Conservation (phyloP, 1,140 invertebrate genomes). For the Bombus waltoni region DNA sequence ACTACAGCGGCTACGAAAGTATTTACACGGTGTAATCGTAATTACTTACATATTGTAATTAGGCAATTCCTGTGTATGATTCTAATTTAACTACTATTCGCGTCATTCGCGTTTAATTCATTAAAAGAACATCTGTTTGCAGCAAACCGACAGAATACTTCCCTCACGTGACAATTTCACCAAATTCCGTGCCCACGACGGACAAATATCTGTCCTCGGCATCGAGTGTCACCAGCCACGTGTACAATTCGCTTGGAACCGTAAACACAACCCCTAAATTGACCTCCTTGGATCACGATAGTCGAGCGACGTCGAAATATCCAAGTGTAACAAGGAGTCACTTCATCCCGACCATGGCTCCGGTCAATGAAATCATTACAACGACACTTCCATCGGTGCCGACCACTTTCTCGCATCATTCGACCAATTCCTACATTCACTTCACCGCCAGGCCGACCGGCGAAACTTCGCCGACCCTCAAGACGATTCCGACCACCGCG, state of each 20-base stretch:
- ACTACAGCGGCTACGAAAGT: no score
- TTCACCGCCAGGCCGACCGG: constrained; percentile 46
- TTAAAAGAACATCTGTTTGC: not conserved
- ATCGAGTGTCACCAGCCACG: constrained; percentile 76
- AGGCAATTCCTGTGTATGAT: no score
- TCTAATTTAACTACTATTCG: no score
- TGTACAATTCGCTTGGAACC: constrained; percentile 72
- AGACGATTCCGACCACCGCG: constrained; percentile 36
- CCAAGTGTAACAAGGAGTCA: constrained; percentile 60
- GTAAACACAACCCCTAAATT: constrained; percentile 44
- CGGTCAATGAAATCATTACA: constrained; percentile 64
- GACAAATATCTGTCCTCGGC: constrained; percentile 81
- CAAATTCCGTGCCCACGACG: constrained; percentile 75
- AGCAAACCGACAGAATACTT: constrained; percentile 62
- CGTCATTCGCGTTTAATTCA: not conserved
- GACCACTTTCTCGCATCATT: constrained; percentile 59
- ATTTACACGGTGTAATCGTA: no score
- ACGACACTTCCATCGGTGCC: constrained; percentile 49
- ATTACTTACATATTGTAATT: no score
- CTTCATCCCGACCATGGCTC: constrained; percentile 70
- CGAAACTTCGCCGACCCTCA: constrained; percentile 32
- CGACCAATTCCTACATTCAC: constrained; percentile 62
- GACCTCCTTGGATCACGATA: constrained; percentile 40
- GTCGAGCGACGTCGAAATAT: constrained; percentile 57
- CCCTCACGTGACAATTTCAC: constrained; percentile 75